phyloP scores from a whole-genome alignment of 2,113 vertebrate species.

The Gadus macrocephalus region DNA sequence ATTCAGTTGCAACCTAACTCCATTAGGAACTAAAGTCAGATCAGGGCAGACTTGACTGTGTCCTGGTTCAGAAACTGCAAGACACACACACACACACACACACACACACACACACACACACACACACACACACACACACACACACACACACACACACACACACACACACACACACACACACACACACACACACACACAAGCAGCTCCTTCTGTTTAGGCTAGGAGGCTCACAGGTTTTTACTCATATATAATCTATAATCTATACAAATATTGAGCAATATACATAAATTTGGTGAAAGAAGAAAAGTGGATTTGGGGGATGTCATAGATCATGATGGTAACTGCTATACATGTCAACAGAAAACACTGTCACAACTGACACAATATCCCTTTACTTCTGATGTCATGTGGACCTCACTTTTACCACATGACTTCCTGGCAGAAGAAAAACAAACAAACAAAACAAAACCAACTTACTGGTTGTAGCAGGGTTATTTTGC shows the following conservation, averaged over 20 bases:
- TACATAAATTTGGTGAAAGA: too few species aligned
- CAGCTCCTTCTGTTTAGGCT: background rate
- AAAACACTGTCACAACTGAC: slow-evolving; percentile 1
- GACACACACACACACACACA: background rate
- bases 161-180: slow-evolving; percentile 11
- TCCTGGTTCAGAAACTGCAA: slow-evolving; percentile 50
- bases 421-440: too few species aligned
- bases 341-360: slow-evolving; percentile 26
- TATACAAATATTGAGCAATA: too few species aligned
- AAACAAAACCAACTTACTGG: slow-evolving; percentile 49
- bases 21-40: too few species aligned
- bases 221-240: too few species aligned
- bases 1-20: too few species aligned
- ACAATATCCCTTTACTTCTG: slow-evolving; percentile 47
- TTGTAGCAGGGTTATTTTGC: slow-evolving; percentile 72
- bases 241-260: too few species aligned
- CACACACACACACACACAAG: slow-evolving; percentile 5
- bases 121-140: slow-evolving; percentile 8
- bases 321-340: background rate
- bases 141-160: background rate
- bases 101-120: slow-evolving; percentile 9
- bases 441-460: too few species aligned
- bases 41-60: slow-evolving; percentile 33
- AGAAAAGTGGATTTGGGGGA: too few species aligned
- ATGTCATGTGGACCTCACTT: slow-evolving; percentile 54